Base-by-base conservation (phyloP, 2,888 invertebrate genomes). In the Habrosyne pyritoides region DNA sequence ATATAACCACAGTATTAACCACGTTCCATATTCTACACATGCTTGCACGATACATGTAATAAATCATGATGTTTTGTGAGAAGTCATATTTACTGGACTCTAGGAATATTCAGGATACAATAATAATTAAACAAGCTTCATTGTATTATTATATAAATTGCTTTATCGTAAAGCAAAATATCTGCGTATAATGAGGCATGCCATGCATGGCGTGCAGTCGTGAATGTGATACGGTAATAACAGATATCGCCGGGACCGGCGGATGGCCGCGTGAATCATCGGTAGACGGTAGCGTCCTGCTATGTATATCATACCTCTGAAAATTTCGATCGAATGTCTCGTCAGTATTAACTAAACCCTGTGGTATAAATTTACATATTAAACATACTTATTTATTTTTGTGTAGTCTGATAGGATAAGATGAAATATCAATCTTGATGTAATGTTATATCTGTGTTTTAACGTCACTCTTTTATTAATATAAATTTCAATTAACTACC, bases 291-390 rank as follows among this genome's bases (percentile, higher is more conserved):
- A 55, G 51, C 18, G 58, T 54, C 61, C 57, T 65, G 66, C 71
- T 70, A 74, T 71, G 66, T 84, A 85, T 88, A 87, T 87, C 87
- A 85, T 89, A 89, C 88, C 88, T 89, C 87, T 89, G 84, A 87
- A 87, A 80, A 61, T 72, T 73, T 76, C 73, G 67, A 80, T 77
- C 79, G 74, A 79, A 79, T 73, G 73, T 81, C 84, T 87, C 82
- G 86, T 85, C 91, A 91, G 91, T 91, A 91, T 91, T 91, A 90
- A 83, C 69, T 68, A 81, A 79, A 84, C 81, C 83, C 86, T 89
- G 88, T 89, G 86, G 83, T 90, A 87, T 85, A 79, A 73, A 67
- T 79, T 70, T 79, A 80, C 67, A 56, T 69, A 69, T n/a, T 85
- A 87, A 82, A 79, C 81, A 81, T 83, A 77, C 79, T 79, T 73